Percentiles rank a stretch among this genome's conserved stretches.
phyloP scores from a whole-genome alignment of 2,113 vertebrate genomes.

The Crotalus tigris region DNA sequence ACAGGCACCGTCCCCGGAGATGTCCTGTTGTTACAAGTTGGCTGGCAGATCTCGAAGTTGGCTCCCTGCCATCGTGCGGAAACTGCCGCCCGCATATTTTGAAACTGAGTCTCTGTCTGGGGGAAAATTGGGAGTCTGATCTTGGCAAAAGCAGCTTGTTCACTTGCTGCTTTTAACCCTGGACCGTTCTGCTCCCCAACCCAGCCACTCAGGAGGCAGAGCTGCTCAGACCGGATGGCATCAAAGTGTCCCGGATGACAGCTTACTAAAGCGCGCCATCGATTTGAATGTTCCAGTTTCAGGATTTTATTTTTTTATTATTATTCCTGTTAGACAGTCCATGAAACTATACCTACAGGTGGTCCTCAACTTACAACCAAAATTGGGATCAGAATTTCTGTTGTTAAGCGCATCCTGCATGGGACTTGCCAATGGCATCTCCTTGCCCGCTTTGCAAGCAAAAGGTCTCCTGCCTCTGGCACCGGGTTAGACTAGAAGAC shows the following conservation, averaged over 20 bases:
- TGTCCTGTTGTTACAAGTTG: not conserved
- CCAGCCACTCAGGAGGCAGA: not conserved
- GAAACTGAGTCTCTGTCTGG: not conserved
- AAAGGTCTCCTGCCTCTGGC: no score
- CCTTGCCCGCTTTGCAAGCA: not conserved
- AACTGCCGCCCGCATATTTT: not conserved
- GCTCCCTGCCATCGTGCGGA: accelerated
- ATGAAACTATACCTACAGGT: not conserved
- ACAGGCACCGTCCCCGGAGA: not conserved
- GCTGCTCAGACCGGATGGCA: not conserved
- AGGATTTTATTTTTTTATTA: not conserved
- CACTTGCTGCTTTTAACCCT: not conserved
- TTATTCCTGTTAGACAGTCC: not conserved
- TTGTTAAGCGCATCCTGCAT: not conserved
- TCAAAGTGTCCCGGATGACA: not conserved
- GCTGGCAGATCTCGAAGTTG: not conserved
- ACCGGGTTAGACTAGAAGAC: no score
- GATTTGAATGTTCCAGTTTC: not conserved
- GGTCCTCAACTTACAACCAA: not conserved
- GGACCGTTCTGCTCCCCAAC: not conserved
- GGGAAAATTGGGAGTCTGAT: not conserved
- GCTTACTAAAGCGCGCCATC: not conserved
- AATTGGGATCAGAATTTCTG: not conserved
- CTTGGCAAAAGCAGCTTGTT: not conserved
- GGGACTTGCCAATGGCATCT: not conserved